Evolutionary conservation across 2,113 vertebrate genomes (phyloP), one percentile per base, ranked within the genome.

Genomic region (Ivindomyrus marchei): DNA sequence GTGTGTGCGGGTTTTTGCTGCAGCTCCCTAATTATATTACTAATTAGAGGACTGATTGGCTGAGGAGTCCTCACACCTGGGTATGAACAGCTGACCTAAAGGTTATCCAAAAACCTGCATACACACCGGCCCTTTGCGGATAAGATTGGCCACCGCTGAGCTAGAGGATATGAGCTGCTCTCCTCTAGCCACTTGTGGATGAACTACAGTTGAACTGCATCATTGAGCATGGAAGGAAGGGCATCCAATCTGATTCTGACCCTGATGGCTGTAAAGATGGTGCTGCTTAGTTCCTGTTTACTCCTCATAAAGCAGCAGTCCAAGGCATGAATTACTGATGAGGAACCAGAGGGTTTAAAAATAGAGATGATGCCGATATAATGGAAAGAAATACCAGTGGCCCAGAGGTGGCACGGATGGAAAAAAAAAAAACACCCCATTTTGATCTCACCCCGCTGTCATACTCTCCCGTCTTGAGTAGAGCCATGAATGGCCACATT

Each of bases 261-360:
- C 87, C 87, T 9, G 8, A 8, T 80, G 31, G 36, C 47, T 83
- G 49, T 42, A 53, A 80, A 24, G 17, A 47, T 24, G 27, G 0
- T 19, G 1, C 7, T 56, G 13, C 66, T 84, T 1, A 53, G 46
- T 49, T 74, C 27, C 88, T 80, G 66, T 53, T 89, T 42, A 89
- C 49, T n/a, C 83, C 62, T n/a, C 83, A 47, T n/a, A 85, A 85
- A 47, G 42, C 88, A 31, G 46, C n/a, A 52, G 36, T 58, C 52
- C 50, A 52, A 15, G 50, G 77, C 11, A 53, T 89, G 50, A 89
- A 84, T 84, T n/a, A 58, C 52, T 85, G 77, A 85, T 52, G 52
- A 58, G 74, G 52, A 39, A 58, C 52, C n/a, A 39, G 52, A 53
- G 36, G 50, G 50, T 45, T 62, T 89, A 89, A 56, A 89, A 89